Percentiles rank a stretch among this genome's conserved stretches.
Evolutionary conservation across 2,797 vertebrate species (phyloP).

Genomic region (Eulemur rubriventer): DNA sequence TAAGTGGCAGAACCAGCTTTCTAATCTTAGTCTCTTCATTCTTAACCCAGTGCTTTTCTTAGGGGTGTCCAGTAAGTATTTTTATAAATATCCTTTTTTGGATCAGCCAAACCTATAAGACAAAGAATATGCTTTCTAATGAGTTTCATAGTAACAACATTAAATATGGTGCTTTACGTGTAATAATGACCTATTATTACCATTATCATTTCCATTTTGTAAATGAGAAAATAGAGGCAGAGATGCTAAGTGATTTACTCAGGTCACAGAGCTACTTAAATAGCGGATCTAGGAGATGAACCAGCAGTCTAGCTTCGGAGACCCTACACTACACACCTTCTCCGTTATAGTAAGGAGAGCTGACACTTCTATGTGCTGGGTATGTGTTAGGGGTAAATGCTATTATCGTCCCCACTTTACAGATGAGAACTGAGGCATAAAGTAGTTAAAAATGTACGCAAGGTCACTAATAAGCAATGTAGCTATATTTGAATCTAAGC

Average conservation of each 20-base stretch:
- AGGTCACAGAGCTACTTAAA: background rate
- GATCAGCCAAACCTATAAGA: background rate
- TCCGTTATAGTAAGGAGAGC: background rate
- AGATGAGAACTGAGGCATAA: background rate
- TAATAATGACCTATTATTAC: background rate
- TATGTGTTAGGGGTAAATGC: background rate
- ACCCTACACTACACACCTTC: background rate
- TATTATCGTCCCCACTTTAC: background rate
- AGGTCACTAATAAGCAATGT: background rate
- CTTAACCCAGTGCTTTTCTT: constrained; percentile 39
- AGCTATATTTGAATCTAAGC: background rate
- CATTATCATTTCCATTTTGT: background rate
- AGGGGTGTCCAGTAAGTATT: background rate
- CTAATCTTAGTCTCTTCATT: background rate
- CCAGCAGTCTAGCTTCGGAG: background rate
- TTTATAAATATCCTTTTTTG: background rate
- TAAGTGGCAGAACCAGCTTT: background rate
- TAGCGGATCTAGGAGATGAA: background rate
- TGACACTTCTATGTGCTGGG: background rate
- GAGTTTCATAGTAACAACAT: background rate
- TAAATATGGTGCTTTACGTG: background rate
- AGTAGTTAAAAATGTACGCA: background rate
- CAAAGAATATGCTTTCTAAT: background rate
- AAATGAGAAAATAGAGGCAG: background rate
- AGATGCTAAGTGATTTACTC: background rate